Percentiles rank a stretch among this genome's conserved stretches.
These are phyloP conservation scores for Euura saliciscinereae DNA, from an alignment of 1,140 invertebrate species.

Conservation along the genomic window DNA sequence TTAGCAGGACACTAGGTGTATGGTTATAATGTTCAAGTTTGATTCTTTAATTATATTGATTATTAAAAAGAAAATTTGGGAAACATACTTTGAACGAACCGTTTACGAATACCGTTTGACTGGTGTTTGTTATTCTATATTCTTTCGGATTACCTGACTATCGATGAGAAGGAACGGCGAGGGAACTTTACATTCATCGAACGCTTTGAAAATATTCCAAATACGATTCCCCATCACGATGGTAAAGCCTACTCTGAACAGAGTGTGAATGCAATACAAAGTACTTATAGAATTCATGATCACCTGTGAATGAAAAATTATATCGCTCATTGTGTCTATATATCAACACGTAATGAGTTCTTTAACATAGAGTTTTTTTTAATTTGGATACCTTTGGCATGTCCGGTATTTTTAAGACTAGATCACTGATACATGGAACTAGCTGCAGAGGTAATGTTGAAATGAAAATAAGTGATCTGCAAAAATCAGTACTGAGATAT, in stretches of 20 bases:
- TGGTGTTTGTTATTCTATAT: not conserved
- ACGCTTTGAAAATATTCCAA: not conserved
- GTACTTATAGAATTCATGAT: not conserved
- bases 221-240: not conserved
- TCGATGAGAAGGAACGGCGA: not conserved
- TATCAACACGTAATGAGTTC: no score
- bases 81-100: no score
- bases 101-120: no score
- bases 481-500: not conserved
- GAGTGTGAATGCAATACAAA: not conserved
- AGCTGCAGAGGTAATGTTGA: not conserved
- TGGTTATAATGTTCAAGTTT: no score
- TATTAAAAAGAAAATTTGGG: no score
- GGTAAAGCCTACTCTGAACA: not conserved
- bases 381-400: not conserved
- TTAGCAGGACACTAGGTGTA: no score
- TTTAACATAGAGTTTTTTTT: no score
- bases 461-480: not conserved
- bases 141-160: not conserved
- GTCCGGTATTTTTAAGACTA: slow-evolving; percentile 2
- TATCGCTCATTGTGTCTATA: not conserved
- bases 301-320: not conserved
- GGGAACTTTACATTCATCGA: not conserved
- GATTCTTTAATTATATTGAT: not conserved
- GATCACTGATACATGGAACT: not conserved